Evolutionary conservation across 2,797 vertebrate species (phyloP), one percentile per base, ranked within the genome.

Genomic region (Coilia nasus): DNA sequence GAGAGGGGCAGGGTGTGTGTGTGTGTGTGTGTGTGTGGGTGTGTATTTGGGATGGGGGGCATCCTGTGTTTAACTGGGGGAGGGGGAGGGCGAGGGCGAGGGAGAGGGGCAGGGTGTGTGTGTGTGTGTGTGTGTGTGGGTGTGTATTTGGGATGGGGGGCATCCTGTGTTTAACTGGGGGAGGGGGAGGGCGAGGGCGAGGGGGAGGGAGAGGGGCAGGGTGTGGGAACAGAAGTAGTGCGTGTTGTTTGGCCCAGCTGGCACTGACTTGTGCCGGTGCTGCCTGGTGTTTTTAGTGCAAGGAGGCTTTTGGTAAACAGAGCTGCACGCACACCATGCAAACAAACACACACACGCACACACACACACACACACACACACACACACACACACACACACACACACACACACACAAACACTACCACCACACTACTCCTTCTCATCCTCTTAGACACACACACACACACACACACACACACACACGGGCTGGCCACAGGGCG

Each of bases 221-320:
- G n/a, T n/a, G 86, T 87, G 85, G 88, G 85, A 81, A 87, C 19
- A 85, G 81, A 85, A 81, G 80, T 82, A 57, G 85, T 88, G 78
- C 89, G 89, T 54, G 0, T 88, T 84, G 87, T 91, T 87, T 89
- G 89, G 81, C 93, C 90, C 94, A 95, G 93, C 94, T 95, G 94
- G 92, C 90, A 88, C 91, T 84, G 90, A 92, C 90, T 88, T 64
- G 60, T 64, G 60, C 86, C 82, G 87, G 87, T 35, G 28, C 23
- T 71, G 84, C 84, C 82, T 88, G 87, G 83, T 86, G 78, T n/a
- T 84, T 81, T 88, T 82, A 86, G 86, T 87, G 46, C 78, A 59
- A 87, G 90, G 87, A 82, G 88, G 87, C 91, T 88, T 89, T 82
- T 78, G 87, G 87, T 88, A 86, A 86, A 88, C 82, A 84, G 85